Evolutionary conservation across 1,140 invertebrate genomes (phyloP).

Genomic region (Pseudomyrmex pallidus): DNA sequence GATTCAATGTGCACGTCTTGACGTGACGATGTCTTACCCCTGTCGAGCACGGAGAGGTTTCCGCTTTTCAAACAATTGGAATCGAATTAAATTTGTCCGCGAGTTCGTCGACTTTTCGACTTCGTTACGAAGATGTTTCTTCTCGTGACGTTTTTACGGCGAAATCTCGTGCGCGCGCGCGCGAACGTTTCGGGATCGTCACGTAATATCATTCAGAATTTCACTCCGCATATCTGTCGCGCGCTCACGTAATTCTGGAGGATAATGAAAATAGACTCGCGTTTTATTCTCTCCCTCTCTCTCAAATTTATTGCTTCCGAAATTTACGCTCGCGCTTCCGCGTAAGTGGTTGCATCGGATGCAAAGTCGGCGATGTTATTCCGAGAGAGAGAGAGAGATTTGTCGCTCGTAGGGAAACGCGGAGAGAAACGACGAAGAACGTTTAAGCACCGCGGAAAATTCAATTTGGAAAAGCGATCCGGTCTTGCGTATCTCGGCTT

Average conservation of each 20-base stretch:
- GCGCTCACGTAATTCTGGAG: too few species aligned
- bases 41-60: not conserved
- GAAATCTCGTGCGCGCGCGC: not conserved
- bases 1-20: not conserved
- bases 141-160: not conserved
- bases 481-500: constrained; percentile 69
- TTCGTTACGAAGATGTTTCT: too few species aligned
- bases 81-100: constrained; percentile 43
- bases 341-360: constrained; percentile 23
- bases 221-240: too few species aligned
- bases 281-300: not conserved
- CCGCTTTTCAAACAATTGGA: not conserved
- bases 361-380: constrained; percentile 47
- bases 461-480: constrained; percentile 74
- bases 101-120: constrained; percentile 17
- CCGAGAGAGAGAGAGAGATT: constrained; percentile 19
- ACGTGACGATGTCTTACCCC: not conserved
- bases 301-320: constrained; percentile 20
- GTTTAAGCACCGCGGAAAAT: constrained; percentile 71
- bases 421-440: constrained; percentile 24
- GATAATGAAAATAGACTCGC: not conserved
- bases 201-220: too few species aligned
- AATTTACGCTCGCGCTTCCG: constrained; percentile 1
- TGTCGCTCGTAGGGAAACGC: constrained; percentile 46
- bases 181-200: not conserved